A percentile compares a stretch with the other conserved stretches of the same genome.
Evolutionary conservation across 2,113 vertebrate species (phyloP).

Genomic region (Colinus virginianus): DNA sequence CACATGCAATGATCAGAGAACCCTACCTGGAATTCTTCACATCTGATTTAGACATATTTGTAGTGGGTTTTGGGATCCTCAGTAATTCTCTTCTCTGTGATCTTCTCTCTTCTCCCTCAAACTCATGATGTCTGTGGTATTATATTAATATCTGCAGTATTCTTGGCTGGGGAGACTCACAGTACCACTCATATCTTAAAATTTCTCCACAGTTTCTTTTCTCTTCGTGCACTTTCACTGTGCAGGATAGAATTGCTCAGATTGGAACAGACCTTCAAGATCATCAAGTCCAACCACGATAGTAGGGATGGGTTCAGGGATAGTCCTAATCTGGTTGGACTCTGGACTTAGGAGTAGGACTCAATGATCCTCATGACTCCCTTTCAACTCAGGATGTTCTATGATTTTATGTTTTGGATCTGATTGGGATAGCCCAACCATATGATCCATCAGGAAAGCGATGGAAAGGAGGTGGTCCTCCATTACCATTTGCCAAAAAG

Average conservation of each 20-base stretch:
- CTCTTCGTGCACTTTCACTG: background rate
- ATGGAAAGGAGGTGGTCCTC: background rate
- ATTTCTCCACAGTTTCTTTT: background rate
- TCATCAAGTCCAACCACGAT: too few species aligned
- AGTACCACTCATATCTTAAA: rapidly evolving
- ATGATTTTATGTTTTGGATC: background rate
- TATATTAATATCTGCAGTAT: background rate
- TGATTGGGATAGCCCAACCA: background rate
- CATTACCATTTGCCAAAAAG: background rate
- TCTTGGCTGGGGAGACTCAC: background rate
- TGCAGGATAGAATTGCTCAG: too few species aligned
- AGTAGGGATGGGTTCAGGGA: background rate
- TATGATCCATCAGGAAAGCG: background rate
- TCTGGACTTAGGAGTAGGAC: background rate
- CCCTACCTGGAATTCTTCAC: background rate
- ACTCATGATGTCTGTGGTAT: background rate
- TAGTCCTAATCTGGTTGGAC: background rate
- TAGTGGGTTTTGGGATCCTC: background rate
- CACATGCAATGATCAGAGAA: background rate
- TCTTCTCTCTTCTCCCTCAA: background rate
- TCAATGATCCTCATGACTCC: too few species aligned
- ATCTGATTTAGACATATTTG: rapidly evolving
- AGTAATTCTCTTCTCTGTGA: background rate
- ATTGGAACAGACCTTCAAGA: too few species aligned
- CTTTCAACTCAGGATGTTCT: too few species aligned